Conservation (phyloP, 1,140 invertebrate genomes). For the Philotrypesis tridentata region DNA sequence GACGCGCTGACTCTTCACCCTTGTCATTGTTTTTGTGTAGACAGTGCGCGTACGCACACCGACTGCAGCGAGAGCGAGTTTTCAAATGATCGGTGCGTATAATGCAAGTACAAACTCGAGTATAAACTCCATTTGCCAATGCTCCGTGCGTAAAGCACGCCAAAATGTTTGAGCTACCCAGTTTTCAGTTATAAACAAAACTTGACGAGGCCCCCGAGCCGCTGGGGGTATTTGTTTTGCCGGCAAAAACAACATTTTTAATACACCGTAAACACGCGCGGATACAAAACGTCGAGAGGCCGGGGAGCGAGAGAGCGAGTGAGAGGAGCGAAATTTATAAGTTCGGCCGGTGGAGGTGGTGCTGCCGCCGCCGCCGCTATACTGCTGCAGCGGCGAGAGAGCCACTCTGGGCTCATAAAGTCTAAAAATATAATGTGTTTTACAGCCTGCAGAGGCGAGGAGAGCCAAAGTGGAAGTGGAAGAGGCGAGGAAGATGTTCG, state of each 20-base stretch:
- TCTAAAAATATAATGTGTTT: slow-evolving; percentile 42
- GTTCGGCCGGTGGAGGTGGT: neutral
- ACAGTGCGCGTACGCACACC: no score
- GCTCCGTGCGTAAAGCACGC: neutral
- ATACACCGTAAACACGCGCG: slow-evolving; percentile 15
- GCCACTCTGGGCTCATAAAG: slow-evolving; percentile 6
- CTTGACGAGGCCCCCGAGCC: neutral
- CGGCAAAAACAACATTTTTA: neutral
- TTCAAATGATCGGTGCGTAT: no score
- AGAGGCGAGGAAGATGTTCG: slow-evolving; percentile 1
- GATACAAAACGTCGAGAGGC: neutral
- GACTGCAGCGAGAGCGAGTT: no score
- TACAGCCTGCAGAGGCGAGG: neutral
- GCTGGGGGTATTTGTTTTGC: neutral
- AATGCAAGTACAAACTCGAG: no score
- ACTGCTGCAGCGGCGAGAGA: neutral
- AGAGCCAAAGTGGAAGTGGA: neutral
- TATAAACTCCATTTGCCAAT: neutral
- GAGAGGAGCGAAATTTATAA: slow-evolving; percentile 33
- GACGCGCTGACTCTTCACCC: neutral
- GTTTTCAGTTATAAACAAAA: neutral
- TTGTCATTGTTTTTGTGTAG: neutral
- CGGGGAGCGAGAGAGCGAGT: neutral
- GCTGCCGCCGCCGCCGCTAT: no score
- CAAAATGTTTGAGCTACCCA: neutral